Percentiles rank a stretch among this genome's conserved stretches.
phyloP scores from a whole-genome alignment of 2,113 vertebrate genomes.

The Telmatochromis brichardi region DNA sequence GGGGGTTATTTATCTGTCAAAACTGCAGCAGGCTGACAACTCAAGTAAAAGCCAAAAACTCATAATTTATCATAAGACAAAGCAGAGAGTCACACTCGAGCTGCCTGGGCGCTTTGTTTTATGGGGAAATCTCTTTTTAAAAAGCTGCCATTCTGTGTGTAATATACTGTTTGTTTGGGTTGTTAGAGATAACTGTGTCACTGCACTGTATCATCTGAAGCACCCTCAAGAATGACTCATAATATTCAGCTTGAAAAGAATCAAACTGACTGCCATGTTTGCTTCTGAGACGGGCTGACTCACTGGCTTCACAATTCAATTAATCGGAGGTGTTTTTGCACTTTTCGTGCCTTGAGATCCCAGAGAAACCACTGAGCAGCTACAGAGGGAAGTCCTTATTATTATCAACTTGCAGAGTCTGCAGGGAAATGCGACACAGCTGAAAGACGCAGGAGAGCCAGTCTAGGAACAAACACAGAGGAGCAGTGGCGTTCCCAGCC shows the following conservation, averaged over 20 bases:
- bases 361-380: background rate
- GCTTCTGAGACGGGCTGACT: background rate
- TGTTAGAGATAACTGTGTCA: background rate
- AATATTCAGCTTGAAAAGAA: background rate
- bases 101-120: background rate
- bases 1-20: background rate
- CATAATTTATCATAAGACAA: background rate
- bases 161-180: background rate
- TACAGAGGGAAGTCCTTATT: background rate
- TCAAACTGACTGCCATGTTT: background rate
- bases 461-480: background rate
- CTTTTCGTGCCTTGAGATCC: constrained; percentile 25
- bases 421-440: constrained; percentile 1
- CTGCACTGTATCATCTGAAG: background rate
- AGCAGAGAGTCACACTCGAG: background rate
- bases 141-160: background rate
- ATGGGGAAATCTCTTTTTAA: background rate
- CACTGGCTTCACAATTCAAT: constrained; percentile 37
- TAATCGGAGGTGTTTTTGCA: constrained; percentile 22
- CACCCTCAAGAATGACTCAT: background rate
- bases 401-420: constrained; percentile 8
- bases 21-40: background rate
- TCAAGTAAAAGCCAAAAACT: background rate
- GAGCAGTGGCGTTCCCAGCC: background rate
- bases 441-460: background rate